A percentile compares a stretch with the other conserved stretches of the same genome.
Conservation (phyloP, 2,797 vertebrate genomes). For the Mormyrops attenuatus region DNA sequence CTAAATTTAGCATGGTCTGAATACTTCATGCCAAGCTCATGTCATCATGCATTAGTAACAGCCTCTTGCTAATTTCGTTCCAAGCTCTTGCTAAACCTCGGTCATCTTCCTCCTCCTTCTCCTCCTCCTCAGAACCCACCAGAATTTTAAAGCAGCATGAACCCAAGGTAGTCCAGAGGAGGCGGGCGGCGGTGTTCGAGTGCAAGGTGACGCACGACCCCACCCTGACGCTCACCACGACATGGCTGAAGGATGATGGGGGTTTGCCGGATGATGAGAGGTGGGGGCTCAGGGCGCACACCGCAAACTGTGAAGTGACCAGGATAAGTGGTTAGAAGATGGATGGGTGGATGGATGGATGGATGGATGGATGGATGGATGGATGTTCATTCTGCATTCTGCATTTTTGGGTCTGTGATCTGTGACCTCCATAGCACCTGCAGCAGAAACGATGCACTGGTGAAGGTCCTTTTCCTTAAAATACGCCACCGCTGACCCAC, state of each 20-base stretch:
- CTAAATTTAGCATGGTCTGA: background rate
- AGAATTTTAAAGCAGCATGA: slow-evolving; percentile 85
- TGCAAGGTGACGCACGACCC: slow-evolving; percentile 88
- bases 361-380: background rate
- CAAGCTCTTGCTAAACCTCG: background rate
- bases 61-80: background rate
- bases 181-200: slow-evolving; percentile 75
- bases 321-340: background rate
- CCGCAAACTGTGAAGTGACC: background rate
- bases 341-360: no score
- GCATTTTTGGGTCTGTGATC: background rate
- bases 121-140: slow-evolving; percentile 76
- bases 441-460: background rate
- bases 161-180: slow-evolving; percentile 77
- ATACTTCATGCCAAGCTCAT: slow-evolving; percentile 9
- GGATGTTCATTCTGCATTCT: background rate
- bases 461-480: background rate
- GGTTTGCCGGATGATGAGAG: slow-evolving; percentile 84
- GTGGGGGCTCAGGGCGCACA: slow-evolving; percentile 51
- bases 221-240: slow-evolving; percentile 69
- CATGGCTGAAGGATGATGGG: slow-evolving; percentile 79
- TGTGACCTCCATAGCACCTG: background rate
- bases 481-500: background rate
- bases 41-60: background rate
- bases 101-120: slow-evolving; percentile 10